phyloP scores from a whole-genome alignment of 1,140 invertebrate species.

The Episyrphus balteatus region DNA sequence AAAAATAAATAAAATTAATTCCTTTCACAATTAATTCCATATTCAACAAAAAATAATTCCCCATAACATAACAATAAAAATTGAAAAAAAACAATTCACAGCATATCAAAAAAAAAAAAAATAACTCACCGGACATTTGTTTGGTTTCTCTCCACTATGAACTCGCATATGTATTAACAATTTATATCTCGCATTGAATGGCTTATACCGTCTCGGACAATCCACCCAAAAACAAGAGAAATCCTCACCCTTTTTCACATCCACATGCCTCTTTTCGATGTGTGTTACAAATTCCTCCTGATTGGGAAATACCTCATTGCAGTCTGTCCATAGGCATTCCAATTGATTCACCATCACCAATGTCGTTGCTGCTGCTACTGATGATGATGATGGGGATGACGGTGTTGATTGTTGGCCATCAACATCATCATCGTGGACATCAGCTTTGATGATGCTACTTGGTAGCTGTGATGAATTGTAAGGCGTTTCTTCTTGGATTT shows the following conservation, averaged over 20 bases:
- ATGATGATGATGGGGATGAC: slow-evolving; percentile 1
- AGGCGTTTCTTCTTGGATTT: not conserved
- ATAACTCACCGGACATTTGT: slow-evolving; percentile 90
- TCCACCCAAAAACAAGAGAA: slow-evolving; percentile 87
- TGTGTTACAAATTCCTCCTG: slow-evolving; percentile 76
- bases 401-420: slow-evolving; percentile 1
- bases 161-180: slow-evolving; percentile 93
- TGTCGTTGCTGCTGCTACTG: not conserved
- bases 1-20: no score
- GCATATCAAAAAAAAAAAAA: not conserved
- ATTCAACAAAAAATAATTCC: not conserved
- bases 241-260: slow-evolving; percentile 72
- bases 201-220: slow-evolving; percentile 70
- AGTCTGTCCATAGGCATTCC: slow-evolving; percentile 75
- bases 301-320: slow-evolving; percentile 62
- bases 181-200: slow-evolving; percentile 95
- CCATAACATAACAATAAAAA: not conserved
- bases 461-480: no score
- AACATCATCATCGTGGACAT: not conserved
- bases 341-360: slow-evolving; percentile 19
- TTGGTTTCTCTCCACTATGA: slow-evolving; percentile 91
- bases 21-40: no score
- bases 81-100: not conserved
- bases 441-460: not conserved
- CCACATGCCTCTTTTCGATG: slow-evolving; percentile 84